These are phyloP conservation scores for Datnioides undecimradiatus DNA, from an alignment of 2,113 vertebrate species.

Conservation along the genomic window DNA sequence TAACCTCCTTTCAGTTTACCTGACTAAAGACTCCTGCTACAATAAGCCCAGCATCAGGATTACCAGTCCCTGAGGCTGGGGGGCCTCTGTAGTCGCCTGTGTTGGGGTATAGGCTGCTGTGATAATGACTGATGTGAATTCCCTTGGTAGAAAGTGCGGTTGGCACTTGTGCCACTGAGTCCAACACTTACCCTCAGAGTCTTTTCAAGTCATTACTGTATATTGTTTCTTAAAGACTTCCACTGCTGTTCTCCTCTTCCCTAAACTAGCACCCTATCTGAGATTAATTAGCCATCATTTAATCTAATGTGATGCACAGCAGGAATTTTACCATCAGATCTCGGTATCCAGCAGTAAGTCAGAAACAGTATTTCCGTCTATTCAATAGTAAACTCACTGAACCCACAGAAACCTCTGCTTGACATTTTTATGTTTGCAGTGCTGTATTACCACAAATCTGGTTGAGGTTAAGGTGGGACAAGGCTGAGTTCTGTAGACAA, in stretches of 20 bases:
- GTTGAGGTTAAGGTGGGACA: constrained; percentile 26
- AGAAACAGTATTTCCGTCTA: background rate
- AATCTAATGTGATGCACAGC: background rate
- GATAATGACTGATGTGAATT: no score
- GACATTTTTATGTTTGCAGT: constrained; percentile 9
- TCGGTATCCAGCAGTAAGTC: background rate
- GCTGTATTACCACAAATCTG: constrained; percentile 50
- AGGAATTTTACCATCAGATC: background rate
- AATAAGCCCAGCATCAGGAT: no score
- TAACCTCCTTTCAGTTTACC: no score
- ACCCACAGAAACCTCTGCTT: background rate
- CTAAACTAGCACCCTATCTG: background rate
- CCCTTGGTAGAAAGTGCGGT: no score
- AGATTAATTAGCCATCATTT: background rate
- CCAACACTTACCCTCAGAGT: background rate
- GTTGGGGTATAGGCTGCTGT: no score
- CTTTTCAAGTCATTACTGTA: background rate
- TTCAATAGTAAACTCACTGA: background rate
- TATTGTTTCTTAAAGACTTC: no score
- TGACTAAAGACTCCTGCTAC: no score
- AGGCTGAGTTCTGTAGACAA: constrained; percentile 30
- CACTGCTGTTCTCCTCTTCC: background rate
- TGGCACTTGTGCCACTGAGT: background rate
- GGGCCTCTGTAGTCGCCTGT: no score
- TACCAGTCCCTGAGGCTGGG: no score